Conservation (phyloP, 2,888 invertebrate species). For the Ormyrus thymus region DNA sequence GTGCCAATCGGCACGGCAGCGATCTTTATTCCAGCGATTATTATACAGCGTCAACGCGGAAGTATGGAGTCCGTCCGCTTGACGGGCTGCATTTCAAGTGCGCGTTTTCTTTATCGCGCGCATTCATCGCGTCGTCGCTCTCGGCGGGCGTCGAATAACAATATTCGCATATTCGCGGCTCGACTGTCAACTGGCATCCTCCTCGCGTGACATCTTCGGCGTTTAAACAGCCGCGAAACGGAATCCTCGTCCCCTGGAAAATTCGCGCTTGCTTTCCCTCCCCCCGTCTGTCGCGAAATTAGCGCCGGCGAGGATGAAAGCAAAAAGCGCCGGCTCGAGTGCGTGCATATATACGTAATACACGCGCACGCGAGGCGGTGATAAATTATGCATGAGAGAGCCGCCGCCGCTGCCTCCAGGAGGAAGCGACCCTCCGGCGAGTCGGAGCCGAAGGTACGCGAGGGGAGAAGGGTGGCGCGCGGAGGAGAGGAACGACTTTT, state of each 20-base stretch:
- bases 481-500: background rate
- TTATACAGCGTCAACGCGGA: no score
- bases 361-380: background rate
- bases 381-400: slow-evolving; percentile 65
- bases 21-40: no score
- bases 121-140: no score
- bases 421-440: slow-evolving; percentile 20
- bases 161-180: background rate
- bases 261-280: background rate
- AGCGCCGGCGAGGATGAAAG: background rate
- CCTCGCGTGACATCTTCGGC: background rate
- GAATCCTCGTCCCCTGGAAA: background rate
- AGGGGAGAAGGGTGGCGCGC: background rate
- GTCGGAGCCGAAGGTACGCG: background rate
- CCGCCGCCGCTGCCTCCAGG: slow-evolving; percentile 43
- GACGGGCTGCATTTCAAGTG: no score
- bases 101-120: no score
- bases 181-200: background rate
- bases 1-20: no score
- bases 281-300: background rate
- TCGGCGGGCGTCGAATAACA: no score
- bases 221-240: background rate
- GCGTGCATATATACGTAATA: slow-evolving; percentile 9
- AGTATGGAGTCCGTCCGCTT: no score
- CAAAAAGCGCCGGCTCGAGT: no score